These are phyloP conservation scores for Hylaeus volcanicus DNA, from an alignment of 1,140 invertebrate genomes.

Conservation along the genomic window DNA sequence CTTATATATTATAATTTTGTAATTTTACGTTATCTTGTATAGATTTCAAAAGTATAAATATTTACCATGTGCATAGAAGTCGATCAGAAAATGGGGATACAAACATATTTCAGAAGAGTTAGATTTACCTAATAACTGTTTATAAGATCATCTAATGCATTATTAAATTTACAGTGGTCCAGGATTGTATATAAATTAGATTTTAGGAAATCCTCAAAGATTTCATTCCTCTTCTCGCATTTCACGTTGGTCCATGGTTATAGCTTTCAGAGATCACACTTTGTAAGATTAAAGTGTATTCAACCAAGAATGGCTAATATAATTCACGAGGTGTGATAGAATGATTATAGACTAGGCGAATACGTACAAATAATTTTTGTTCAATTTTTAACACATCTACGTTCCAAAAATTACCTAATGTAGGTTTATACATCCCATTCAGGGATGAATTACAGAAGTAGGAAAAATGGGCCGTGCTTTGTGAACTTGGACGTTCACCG, in stretches of 20 bases:
- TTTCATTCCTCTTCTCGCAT: too few relatives aligned
- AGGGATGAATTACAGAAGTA: constrained; percentile 40
- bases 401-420: constrained; percentile 41
- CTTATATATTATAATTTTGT: constrained; percentile 8
- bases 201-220: neutral
- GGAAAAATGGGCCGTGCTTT: constrained; percentile 51
- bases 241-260: constrained; percentile 17
- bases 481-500: constrained; percentile 31
- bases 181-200: neutral
- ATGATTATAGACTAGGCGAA: constrained; percentile 43
- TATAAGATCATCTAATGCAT: neutral
- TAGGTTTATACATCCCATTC: constrained; percentile 39
- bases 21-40: neutral
- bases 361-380: constrained; percentile 37
- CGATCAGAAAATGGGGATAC: neutral
- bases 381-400: constrained; percentile 30
- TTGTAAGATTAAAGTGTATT: constrained; percentile 16
- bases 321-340: constrained; percentile 31
- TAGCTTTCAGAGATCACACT: constrained; percentile 12
- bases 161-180: neutral
- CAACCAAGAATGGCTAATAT: constrained; percentile 25
- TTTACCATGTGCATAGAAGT: neutral
- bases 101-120: neutral
- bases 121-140: neutral
- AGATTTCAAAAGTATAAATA: constrained; percentile 22